A percentile compares a stretch with the other conserved stretches of the same genome.
Conservation (phyloP, 2,888 invertebrate species). For the Coelogynopora nodosa region DNA sequence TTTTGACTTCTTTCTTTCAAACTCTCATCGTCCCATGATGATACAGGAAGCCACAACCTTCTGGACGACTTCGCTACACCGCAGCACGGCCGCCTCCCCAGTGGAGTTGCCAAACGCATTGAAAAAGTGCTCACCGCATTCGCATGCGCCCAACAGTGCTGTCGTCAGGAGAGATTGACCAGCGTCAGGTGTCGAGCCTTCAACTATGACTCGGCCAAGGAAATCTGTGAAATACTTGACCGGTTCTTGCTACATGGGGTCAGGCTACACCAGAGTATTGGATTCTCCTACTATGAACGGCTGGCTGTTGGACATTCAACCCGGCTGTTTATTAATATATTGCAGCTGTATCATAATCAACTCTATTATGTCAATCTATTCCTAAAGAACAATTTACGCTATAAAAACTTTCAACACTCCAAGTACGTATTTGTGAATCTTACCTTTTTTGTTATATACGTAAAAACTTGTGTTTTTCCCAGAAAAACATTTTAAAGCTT, state of each 20-base stretch:
- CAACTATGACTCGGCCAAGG: conserved; percentile 50
- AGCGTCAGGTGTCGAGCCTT: conserved; percentile 51
- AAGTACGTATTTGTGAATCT: too few species aligned
- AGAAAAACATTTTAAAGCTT: too few species aligned
- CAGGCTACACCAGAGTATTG: conserved; percentile 49
- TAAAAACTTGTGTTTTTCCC: too few species aligned
- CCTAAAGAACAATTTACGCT: conserved; percentile 50
- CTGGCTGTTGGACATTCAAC: conserved; percentile 50
- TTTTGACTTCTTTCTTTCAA: too few species aligned
- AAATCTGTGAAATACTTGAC: conserved; percentile 51
- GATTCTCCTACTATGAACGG: conserved; percentile 51
- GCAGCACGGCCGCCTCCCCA: conserved; percentile 19
- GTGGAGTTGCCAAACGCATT: conserved; percentile 45
- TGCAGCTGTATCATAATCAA: conserved; percentile 50
- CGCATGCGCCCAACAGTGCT: conserved; percentile 50
- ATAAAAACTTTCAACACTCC: conserved; percentile 49
- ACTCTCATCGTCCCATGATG: too few species aligned
- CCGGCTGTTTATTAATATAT: conserved; percentile 47
- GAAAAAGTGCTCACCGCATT: conserved; percentile 45
- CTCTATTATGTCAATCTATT: conserved; percentile 51
- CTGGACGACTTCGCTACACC: conserved; percentile 19
- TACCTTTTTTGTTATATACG: too few species aligned
- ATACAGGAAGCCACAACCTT: neutral
- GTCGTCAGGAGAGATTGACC: conserved; percentile 36
- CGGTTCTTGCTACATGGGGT: conserved; percentile 50